Evolutionary conservation across 2,888 invertebrate species (phyloP), one percentile per base, ranked within the genome.

Genomic region (Pristionchus japonicus): DNA sequence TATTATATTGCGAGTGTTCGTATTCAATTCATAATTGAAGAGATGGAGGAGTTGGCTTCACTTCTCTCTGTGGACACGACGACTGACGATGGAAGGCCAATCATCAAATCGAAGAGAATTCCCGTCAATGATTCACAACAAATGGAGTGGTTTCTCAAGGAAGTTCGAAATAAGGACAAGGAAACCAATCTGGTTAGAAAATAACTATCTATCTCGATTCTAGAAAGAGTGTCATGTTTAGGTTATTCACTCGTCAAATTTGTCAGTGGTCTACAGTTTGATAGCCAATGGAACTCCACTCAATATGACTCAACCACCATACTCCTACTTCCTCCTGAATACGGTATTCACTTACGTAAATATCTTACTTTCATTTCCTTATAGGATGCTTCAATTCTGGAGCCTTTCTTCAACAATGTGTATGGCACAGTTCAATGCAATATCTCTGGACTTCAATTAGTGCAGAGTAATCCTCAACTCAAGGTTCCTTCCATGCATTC

Each of bases 361-460:
- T 47, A 13, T 11, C 17, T n/a, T 37, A 43, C 40, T 52, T 2
- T 31, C 27, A 34, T 13, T 23, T 49, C 17, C 40, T 64, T 90
- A 82, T 85, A 93, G 93, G 93, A 94, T 88, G 86, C 94, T 7
- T 91, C 92, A 3, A 89, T 94, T 3, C 89, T 94, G 61, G 93
- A 94, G 88, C 93, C 93, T 84, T 93, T 94, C 87, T 88, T 94
- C 27, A 92, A 92, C 80, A 91, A 91, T 83, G 91, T 92, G 89
- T 93, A 93, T 40, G 92, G 91, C 1, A 77, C 74, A 31, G 83
- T 92, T 74, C 92, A 92, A 64, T 93, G 94, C 85, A 93, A 93
- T 84, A 93, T 93, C 86, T 93, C 93, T 20, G 93, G 93, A n/a
- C 88, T 93, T n/a, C 93, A 93, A 82, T 80, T 94, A 47, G 92